Percentiles rank a stretch among this genome's conserved stretches.
Conservation (phyloP, 53 echinoderm and acorn worm species). For the Arbacia lixula region DNA sequence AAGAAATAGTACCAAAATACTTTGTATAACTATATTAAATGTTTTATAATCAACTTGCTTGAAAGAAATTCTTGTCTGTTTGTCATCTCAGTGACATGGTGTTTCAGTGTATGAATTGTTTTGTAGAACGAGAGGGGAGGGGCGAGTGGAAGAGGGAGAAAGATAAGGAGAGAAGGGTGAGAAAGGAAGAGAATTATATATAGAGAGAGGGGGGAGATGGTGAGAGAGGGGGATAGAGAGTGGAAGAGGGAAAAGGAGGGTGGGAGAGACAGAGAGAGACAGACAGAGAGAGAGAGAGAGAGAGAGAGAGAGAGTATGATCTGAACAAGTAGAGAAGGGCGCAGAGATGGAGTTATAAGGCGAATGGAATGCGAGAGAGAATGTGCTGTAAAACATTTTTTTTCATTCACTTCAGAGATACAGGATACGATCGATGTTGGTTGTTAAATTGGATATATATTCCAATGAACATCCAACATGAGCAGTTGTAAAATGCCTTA, state of each 20-base stretch:
- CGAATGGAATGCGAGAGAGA: background rate
- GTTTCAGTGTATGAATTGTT: too few relatives aligned
- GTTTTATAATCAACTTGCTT: slow-evolving; percentile 51
- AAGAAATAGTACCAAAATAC: slow-evolving; percentile 56
- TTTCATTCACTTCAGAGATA: too few relatives aligned
- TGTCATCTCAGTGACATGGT: background rate
- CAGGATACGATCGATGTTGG: too few relatives aligned
- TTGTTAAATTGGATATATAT: too few relatives aligned
- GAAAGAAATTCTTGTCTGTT: background rate
- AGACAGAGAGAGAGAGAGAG: background rate
- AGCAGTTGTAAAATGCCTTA: too few relatives aligned
- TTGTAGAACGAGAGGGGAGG: background rate
- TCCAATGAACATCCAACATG: too few relatives aligned
- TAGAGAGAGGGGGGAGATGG: background rate
- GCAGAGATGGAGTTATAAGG: background rate
- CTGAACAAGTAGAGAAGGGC: background rate
- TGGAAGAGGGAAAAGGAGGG: background rate
- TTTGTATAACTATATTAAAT: slow-evolving; percentile 62
- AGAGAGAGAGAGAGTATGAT: background rate
- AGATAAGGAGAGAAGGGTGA: background rate
- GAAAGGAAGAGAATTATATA: background rate
- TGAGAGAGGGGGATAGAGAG: background rate
- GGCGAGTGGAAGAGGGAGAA: background rate
- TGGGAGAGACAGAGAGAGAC: background rate
- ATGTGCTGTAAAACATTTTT: too few relatives aligned